phyloP scores from a whole-genome alignment of 1,140 invertebrate species.

The Aphidius gifuensis region DNA sequence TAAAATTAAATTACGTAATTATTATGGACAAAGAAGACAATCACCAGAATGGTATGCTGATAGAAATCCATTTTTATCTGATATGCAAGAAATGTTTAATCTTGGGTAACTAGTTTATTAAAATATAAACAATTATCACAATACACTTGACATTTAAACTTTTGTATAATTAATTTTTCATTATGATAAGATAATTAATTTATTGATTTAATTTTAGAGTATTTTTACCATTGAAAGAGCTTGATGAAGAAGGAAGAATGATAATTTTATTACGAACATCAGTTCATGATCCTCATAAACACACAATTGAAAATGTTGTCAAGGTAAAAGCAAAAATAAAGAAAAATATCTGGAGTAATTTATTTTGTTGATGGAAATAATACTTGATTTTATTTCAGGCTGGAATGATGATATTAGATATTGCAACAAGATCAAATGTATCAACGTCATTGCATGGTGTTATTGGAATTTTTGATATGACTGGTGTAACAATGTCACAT shows the following conservation, averaged over 20 bases:
- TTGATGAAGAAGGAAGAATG: constrained; percentile 53
- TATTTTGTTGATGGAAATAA: neutral
- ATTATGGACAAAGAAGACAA: constrained; percentile 56
- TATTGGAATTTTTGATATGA: constrained; percentile 62
- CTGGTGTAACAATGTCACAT: constrained; percentile 59
- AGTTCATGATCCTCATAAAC: constrained; percentile 58
- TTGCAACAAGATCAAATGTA: constrained; percentile 54
- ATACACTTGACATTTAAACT: constrained; percentile 1
- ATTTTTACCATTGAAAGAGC: constrained; percentile 59
- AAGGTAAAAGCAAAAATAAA: constrained; percentile 47
- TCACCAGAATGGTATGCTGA: constrained; percentile 61
- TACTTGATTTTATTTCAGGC: constrained; percentile 35
- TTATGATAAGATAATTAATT: constrained; percentile 1
- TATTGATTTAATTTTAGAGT: constrained; percentile 34
- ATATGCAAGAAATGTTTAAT: constrained; percentile 58
- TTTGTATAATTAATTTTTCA: neutral
- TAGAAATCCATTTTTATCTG: constrained; percentile 58
- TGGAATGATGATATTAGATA: constrained; percentile 60
- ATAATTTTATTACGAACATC: constrained; percentile 60
- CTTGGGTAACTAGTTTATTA: constrained; percentile 48
- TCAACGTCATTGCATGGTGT: constrained; percentile 60
- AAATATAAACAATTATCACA: neutral
- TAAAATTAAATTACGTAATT: constrained; percentile 60
- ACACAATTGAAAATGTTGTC: constrained; percentile 59
- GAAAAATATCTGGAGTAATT: too few relatives aligned